Conservation (phyloP, 2,888 invertebrate genomes). For the Apodemia hepburni region DNA sequence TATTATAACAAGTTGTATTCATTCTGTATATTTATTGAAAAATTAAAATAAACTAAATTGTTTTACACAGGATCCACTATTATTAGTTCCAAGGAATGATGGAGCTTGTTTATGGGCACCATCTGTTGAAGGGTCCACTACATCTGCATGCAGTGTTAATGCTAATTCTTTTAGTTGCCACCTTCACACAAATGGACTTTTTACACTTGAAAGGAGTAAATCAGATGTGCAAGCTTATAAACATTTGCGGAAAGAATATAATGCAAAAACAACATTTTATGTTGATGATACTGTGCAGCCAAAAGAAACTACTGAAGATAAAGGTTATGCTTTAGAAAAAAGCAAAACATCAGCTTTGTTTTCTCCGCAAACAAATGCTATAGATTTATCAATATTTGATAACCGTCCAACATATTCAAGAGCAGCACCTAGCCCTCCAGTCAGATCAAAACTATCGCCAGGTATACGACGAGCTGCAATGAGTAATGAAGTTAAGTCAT, state of each 20-base stretch:
- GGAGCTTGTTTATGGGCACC: conserved; percentile 77
- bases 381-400: conserved; percentile 62
- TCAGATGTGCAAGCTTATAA: conserved; percentile 65
- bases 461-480: conserved; percentile 42
- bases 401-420: conserved; percentile 59
- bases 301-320: conserved; percentile 37
- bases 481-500: conserved; percentile 42
- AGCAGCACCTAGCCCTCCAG: conserved; percentile 71
- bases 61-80: conserved; percentile 18
- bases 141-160: conserved; percentile 62
- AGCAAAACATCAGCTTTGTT: conserved; percentile 64
- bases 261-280: conserved; percentile 60
- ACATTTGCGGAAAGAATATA: conserved; percentile 46
- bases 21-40: not conserved
- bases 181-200: conserved; percentile 62
- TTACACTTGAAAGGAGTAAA: conserved; percentile 67
- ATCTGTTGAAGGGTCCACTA: conserved; percentile 62
- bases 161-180: conserved; percentile 70
- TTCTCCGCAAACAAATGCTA: conserved; percentile 45
- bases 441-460: conserved; percentile 62
- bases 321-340: conserved; percentile 53
- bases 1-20: not conserved
- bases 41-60: not conserved
- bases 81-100: conserved; percentile 81
- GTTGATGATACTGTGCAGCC: conserved; percentile 43